Conservation (phyloP, 2,888 invertebrate genomes). For the Dryomyza anilis region DNA sequence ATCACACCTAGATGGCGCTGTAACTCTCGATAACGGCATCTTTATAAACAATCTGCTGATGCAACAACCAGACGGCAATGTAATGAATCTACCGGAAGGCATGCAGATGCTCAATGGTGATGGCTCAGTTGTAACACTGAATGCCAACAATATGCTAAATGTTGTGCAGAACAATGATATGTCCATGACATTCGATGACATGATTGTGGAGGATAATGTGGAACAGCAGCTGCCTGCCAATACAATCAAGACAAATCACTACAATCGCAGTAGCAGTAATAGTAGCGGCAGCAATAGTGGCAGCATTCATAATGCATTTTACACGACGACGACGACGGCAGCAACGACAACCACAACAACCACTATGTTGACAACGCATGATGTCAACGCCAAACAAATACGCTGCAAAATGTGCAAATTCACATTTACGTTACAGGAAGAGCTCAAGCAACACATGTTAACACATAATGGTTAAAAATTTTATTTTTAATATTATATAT, state of each 20-base stretch:
- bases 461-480: conserved; percentile 40
- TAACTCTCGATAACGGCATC: conserved; percentile 32
- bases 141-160: too few species aligned
- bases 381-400: not conserved
- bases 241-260: not conserved
- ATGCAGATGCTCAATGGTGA: not conserved
- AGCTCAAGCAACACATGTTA: conserved; percentile 39
- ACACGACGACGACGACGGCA: too few species aligned
- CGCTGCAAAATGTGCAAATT: conserved; percentile 21
- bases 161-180: conserved; percentile 26
- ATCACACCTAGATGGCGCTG: conserved; percentile 20
- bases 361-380: too few species aligned
- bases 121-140: too few species aligned
- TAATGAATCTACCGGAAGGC: not conserved
- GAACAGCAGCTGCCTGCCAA: conserved; percentile 20
- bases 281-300: too few species aligned
- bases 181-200: conserved; percentile 47
- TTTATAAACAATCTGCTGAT: conserved; percentile 18
- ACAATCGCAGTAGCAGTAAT: not conserved
- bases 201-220: conserved; percentile 42
- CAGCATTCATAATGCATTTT: too few species aligned
- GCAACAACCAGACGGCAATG: not conserved
- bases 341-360: too few species aligned
- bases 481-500: not conserved
- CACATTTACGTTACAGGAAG: conserved; percentile 35